Percentiles rank a stretch among this genome's conserved stretches.
Conservation (phyloP, 2,888 invertebrate species). For the Notodonta ziczac region DNA sequence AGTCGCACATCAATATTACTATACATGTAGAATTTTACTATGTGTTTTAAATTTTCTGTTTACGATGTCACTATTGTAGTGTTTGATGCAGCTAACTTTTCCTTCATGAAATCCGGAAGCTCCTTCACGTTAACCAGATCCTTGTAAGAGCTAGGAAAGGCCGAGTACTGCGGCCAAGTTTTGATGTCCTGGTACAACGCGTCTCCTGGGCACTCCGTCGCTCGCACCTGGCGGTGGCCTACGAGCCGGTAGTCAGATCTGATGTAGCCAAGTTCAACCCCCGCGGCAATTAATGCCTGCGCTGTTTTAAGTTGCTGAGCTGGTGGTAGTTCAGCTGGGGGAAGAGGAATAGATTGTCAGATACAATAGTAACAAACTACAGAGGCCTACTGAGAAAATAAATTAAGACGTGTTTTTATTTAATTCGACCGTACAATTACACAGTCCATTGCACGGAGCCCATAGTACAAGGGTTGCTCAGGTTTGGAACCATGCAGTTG, state of each 20-base stretch:
- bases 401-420: too few relatives aligned
- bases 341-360: too few relatives aligned
- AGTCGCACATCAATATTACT: too few relatives aligned
- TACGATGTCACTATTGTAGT: constrained; percentile 4
- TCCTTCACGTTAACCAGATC: constrained; percentile 36
- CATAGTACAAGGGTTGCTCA: too few relatives aligned
- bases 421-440: too few relatives aligned
- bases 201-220: constrained; percentile 88
- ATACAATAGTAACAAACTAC: too few relatives aligned
- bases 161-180: constrained; percentile 83
- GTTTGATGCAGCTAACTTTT: constrained; percentile 18
- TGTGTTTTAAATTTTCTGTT: not conserved
- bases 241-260: constrained; percentile 50
- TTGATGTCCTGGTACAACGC: constrained; percentile 85
- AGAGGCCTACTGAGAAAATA: too few relatives aligned
- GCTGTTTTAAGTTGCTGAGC: constrained; percentile 83
- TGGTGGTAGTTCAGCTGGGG: constrained; percentile 84
- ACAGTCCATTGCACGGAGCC: too few relatives aligned
- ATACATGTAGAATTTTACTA: too few relatives aligned
- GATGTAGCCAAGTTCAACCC: constrained; percentile 86
- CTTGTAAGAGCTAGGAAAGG: constrained; percentile 43
- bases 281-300: constrained; percentile 85
- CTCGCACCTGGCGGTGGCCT: constrained; percentile 57
- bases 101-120: constrained; percentile 23
- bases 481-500: too few relatives aligned